phyloP scores from a whole-genome alignment of 2,888 invertebrate species.

The Atrina japonica region DNA sequence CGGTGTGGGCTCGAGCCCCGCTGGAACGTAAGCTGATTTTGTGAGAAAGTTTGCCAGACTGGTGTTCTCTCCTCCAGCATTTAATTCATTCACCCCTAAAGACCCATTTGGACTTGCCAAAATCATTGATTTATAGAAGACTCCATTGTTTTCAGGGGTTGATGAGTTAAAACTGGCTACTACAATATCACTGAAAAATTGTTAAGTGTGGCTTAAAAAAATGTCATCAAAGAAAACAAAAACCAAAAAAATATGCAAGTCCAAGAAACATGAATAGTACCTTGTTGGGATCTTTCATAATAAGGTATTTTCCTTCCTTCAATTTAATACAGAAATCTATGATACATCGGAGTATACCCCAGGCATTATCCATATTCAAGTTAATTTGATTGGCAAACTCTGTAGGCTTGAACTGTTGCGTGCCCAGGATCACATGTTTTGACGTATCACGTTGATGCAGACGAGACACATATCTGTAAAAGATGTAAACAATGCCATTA shows the following conservation, averaged over 20 bases:
- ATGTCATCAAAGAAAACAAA: too few relatives aligned
- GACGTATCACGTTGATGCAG: slow-evolving; percentile 95
- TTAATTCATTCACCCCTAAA: too few relatives aligned
- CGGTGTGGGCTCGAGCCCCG: too few relatives aligned
- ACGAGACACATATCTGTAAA: slow-evolving; percentile 93
- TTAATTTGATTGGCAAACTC: slow-evolving; percentile 99
- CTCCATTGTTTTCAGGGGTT: too few relatives aligned
- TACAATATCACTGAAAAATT: too few relatives aligned
- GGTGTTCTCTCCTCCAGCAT: too few relatives aligned
- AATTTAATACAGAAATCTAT: slow-evolving; percentile 98
- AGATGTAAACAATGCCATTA: background rate
- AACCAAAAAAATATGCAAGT: background rate
- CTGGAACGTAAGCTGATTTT: too few relatives aligned
- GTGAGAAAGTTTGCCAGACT: too few relatives aligned
- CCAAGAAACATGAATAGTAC: slow-evolving; percentile 67
- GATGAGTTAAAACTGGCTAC: too few relatives aligned
- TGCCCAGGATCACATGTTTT: slow-evolving; percentile 96
- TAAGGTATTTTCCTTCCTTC: slow-evolving; percentile 95
- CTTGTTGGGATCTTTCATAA: slow-evolving; percentile 99
- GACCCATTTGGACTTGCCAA: too few relatives aligned
- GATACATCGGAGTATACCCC: slow-evolving; percentile 98
- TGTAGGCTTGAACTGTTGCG: slow-evolving; percentile 98
- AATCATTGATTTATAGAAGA: too few relatives aligned
- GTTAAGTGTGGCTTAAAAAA: too few relatives aligned
- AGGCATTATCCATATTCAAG: slow-evolving; percentile 99